A percentile compares a stretch with the other conserved stretches of the same genome.
These are phyloP conservation scores for Remorina albescens DNA, from an alignment of 2,797 vertebrate species.

Conservation along the genomic window DNA sequence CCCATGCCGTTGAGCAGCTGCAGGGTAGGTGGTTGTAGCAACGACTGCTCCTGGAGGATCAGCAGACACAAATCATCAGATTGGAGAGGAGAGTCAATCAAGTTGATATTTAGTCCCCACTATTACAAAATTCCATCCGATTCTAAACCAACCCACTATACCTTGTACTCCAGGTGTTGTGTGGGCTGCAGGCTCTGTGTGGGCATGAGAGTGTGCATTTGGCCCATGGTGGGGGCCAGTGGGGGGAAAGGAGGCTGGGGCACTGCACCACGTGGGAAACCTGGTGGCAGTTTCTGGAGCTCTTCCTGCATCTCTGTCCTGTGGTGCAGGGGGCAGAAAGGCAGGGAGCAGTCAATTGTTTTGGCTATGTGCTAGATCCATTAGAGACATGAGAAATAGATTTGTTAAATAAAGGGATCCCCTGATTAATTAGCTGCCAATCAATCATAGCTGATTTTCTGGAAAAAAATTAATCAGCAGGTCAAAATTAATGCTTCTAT, in stretches of 20 bases:
- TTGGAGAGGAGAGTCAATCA: not conserved
- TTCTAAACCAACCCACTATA: slow-evolving; percentile 63
- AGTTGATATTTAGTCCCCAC: not conserved
- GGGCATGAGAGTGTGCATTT: slow-evolving; percentile 92
- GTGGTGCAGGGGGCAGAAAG: slow-evolving; percentile 16
- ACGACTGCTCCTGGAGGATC: slow-evolving; percentile 91
- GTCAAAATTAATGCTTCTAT: too few species aligned
- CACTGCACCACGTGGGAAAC: slow-evolving; percentile 88
- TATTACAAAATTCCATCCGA: not conserved
- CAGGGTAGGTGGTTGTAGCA: slow-evolving; percentile 96
- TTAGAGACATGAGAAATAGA: not conserved
- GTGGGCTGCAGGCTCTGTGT: slow-evolving; percentile 93
- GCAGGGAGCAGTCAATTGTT: not conserved
- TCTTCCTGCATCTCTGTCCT: slow-evolving; percentile 97
- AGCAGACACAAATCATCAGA: slow-evolving; percentile 3
- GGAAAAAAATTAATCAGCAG: too few species aligned
- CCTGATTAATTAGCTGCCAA: too few species aligned
- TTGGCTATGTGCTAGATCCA: not conserved
- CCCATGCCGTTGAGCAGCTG: slow-evolving; percentile 98
- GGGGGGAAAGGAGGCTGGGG: slow-evolving; percentile 92
- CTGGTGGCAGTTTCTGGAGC: slow-evolving; percentile 93
- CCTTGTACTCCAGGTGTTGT: slow-evolving; percentile 98
- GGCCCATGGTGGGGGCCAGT: slow-evolving; percentile 89
- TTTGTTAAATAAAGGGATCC: not conserved
- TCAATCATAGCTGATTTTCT: too few species aligned